phyloP scores from a whole-genome alignment of 1,140 invertebrate genomes.

The Drosophila pectinifera region DNA sequence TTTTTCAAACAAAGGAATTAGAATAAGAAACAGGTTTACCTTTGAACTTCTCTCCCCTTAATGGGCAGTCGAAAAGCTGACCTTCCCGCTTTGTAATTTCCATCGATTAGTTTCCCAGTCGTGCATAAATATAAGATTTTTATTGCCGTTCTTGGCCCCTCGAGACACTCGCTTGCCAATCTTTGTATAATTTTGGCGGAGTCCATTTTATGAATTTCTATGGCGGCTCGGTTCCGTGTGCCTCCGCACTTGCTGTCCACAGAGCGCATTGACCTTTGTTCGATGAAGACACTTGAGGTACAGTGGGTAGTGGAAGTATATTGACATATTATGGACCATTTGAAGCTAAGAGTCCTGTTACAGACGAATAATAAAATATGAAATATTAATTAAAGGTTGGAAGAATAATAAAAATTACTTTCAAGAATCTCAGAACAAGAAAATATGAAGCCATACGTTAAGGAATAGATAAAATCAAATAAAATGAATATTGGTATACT shows the following conservation, averaged over 20 bases:
- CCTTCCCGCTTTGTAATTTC: slow-evolving; percentile 56
- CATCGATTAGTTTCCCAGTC: slow-evolving; percentile 45
- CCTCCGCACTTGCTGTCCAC: slow-evolving; percentile 40
- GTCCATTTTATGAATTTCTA: slow-evolving; percentile 41
- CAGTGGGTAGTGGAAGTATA: slow-evolving; percentile 24
- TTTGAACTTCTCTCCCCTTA: slow-evolving; percentile 43
- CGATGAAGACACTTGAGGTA: slow-evolving; percentile 21
- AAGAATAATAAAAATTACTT: not conserved
- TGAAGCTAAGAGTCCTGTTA: not conserved
- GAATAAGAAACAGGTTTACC: slow-evolving; percentile 61
- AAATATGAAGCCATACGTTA: not conserved
- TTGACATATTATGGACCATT: not conserved
- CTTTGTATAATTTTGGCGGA: slow-evolving; percentile 14
- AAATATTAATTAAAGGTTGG: not conserved
- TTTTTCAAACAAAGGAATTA: slow-evolving; percentile 12
- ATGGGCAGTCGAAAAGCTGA: slow-evolving; percentile 53
- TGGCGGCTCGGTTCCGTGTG: slow-evolving; percentile 2
- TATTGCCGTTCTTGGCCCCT: slow-evolving; percentile 16
- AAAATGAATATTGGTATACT: too few relatives aligned
- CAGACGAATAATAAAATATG: not conserved
- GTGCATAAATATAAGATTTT: slow-evolving; percentile 39
- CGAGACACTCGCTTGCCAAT: slow-evolving; percentile 12
- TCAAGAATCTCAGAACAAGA: not conserved
- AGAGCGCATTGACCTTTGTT: slow-evolving; percentile 65
- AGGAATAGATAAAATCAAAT: too few relatives aligned